Base-by-base conservation (phyloP, 2,113 vertebrate species). In the Bos indicus region DNA sequence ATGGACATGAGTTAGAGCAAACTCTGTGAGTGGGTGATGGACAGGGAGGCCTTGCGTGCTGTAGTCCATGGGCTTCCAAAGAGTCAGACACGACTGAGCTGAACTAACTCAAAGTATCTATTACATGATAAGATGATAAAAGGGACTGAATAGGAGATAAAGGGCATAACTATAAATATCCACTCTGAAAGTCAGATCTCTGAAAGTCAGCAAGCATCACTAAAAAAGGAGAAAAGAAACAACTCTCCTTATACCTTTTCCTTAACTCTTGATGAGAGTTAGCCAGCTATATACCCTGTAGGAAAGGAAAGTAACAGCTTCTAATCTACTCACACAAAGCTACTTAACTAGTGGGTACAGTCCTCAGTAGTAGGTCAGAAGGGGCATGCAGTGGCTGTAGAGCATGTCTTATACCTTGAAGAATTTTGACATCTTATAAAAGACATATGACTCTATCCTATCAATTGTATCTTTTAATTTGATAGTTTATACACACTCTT, bases 21-120 rank as follows among this genome's bases (percentile, higher is more conserved):
- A 67, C 62, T 67, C 33, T 1, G 7, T 0, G 33, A 67, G 33
- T n/a, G 33, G 30, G 30, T 64, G 30, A n/a, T 2, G 7, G 7
- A 64, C 30, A 64, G 16, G 62, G 62, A 64, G 30, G 33, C 33
- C 33, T 67, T 67, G 33, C 0, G 0, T n/a, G 62, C 62, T 67
- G 62, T 8, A 67, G 62, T 67, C 33, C 62, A 67, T 19, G 16
- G 16, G 62, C 33, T 19, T 16, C 7, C 16, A n/a, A n/a, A 64
- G 7, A 67, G 16, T 67, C 33, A 67, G 33, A 67, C 62, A n/a
- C 0, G 0, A 67, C 33, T 67, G 16, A 67, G 3, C 62, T n/a
- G 16, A 67, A n/a, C 40, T 67, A 67, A 67, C 52, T 90, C 40
- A 60, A 43, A 21, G 21, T 40, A 43, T 17, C 8, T 84, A 78